These are phyloP conservation scores for Bimastos eiseni DNA, from an alignment of 2,888 invertebrate species.

Conservation along the genomic window DNA sequence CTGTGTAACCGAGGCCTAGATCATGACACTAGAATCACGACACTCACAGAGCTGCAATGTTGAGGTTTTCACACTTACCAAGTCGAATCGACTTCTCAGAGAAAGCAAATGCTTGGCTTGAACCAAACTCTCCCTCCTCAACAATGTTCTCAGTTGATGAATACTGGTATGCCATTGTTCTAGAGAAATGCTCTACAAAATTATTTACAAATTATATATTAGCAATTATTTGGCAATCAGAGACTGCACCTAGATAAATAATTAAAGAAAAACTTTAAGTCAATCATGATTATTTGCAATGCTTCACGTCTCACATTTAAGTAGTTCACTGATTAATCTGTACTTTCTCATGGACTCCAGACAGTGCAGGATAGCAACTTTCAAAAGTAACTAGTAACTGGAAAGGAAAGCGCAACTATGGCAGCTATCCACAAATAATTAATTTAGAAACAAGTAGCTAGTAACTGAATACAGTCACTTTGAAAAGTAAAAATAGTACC, in stretches of 20 bases:
- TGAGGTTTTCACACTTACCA: slow-evolving; percentile 46
- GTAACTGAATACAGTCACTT: too few species aligned
- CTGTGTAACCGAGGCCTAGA: too few species aligned
- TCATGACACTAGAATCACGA: not conserved
- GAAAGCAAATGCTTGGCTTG: slow-evolving; percentile 65
- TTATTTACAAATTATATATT: not conserved
- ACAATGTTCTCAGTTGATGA: not conserved
- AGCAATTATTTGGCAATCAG: not conserved
- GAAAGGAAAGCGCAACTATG: too few species aligned
- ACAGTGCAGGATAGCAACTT: too few species aligned
- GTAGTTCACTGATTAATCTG: too few species aligned
- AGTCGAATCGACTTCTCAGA: slow-evolving; percentile 73
- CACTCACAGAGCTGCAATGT: not conserved
- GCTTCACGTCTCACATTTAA: too few species aligned
- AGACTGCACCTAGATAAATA: not conserved
- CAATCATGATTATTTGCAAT: too few species aligned
- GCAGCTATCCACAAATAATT: too few species aligned
- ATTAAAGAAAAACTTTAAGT: not conserved
- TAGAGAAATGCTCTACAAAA: not conserved
- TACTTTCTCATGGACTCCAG: too few species aligned
- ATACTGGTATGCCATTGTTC: not conserved
- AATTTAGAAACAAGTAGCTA: too few species aligned
- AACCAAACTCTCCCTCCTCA: slow-evolving; percentile 21
- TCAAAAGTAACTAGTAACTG: too few species aligned
- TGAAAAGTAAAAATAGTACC: too few species aligned